These are phyloP conservation scores for Cheilosia pagana DNA, from an alignment of 2,888 invertebrate species.

Conservation along the genomic window DNA sequence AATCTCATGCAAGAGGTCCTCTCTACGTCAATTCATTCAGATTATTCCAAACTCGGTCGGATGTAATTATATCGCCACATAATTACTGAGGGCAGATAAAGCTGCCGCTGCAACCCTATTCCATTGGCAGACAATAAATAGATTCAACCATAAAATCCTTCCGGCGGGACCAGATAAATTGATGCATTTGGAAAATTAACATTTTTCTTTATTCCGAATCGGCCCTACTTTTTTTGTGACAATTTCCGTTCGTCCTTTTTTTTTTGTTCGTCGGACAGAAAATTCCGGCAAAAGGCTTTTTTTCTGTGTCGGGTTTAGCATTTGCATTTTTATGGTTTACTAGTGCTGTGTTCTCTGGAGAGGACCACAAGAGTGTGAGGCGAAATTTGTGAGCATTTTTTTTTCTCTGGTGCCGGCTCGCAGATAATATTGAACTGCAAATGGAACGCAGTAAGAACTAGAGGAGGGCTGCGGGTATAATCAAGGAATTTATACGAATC, in stretches of 20 bases:
- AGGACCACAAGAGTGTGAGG: slow-evolving; percentile 7
- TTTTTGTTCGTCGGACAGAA: slow-evolving; percentile 21
- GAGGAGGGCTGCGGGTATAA: slow-evolving; percentile 65
- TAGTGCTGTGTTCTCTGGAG: slow-evolving; percentile 21
- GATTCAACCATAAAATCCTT: slow-evolving; percentile 64
- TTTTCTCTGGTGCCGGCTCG: slow-evolving; percentile 42
- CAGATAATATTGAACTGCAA: slow-evolving; percentile 66
- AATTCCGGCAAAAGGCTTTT: slow-evolving; percentile 58
- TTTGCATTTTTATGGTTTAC: slow-evolving; percentile 74
- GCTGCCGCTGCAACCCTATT: slow-evolving; percentile 35
- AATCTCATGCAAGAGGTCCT: background rate
- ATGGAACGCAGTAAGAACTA: slow-evolving; percentile 60
- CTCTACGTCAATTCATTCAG: background rate
- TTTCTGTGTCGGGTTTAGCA: slow-evolving; percentile 41
- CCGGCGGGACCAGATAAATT: slow-evolving; percentile 68
- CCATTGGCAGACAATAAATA: slow-evolving; percentile 62
- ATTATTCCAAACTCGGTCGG: slow-evolving; percentile 25
- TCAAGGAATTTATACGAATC: slow-evolving; percentile 73
- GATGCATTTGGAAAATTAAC: slow-evolving; percentile 75
- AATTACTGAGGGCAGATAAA: slow-evolving; percentile 49
- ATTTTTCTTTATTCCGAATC: slow-evolving; percentile 67
- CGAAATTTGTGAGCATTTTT: slow-evolving; percentile 27
- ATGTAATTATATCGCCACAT: slow-evolving; percentile 53
- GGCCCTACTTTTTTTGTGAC: slow-evolving; percentile 48
- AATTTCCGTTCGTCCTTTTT: slow-evolving; percentile 66